These are phyloP conservation scores for Tenthredo scrophulariae DNA, from an alignment of 2,888 invertebrate species.

Conservation along the genomic window DNA sequence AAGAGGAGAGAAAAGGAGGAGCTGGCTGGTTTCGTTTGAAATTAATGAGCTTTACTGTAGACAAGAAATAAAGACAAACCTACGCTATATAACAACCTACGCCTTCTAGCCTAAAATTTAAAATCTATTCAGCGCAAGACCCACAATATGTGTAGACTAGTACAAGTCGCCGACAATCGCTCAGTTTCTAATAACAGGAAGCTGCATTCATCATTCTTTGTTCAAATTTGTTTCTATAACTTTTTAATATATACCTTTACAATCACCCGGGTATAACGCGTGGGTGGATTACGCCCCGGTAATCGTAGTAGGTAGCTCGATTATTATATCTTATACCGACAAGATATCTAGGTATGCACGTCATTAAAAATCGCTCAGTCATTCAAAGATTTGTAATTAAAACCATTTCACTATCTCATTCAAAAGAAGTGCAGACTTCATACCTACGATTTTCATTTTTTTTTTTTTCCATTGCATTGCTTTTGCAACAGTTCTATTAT, in stretches of 20 bases:
- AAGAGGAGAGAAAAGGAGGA: not conserved
- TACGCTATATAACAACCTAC: not conserved
- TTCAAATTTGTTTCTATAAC: constrained; percentile 22
- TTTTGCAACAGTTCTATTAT: too few relatives aligned
- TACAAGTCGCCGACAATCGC: not conserved
- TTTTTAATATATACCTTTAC: not conserved
- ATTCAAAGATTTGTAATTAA: not conserved
- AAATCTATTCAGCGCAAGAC: not conserved
- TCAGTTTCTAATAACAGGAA: constrained; percentile 25
- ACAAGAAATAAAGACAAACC: constrained; percentile 1
- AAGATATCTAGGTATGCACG: not conserved
- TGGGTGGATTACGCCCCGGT: constrained; percentile 2
- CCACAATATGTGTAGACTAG: not conserved
- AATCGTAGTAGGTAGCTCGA: not conserved
- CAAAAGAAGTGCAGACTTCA: not conserved
- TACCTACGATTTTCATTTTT: not conserved
- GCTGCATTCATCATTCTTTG: not conserved
- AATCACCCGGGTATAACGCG: not conserved
- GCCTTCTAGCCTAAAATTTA: not conserved
- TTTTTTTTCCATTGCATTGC: not conserved
- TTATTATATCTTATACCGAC: not conserved
- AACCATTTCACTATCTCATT: not conserved
- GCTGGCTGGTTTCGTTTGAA: not conserved
- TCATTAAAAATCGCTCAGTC: not conserved
- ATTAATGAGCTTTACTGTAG: not conserved